A percentile compares a stretch with the other conserved stretches of the same genome.
These are phyloP conservation scores for Byasa hedistus DNA, from an alignment of 2,888 invertebrate genomes.

Conservation along the genomic window DNA sequence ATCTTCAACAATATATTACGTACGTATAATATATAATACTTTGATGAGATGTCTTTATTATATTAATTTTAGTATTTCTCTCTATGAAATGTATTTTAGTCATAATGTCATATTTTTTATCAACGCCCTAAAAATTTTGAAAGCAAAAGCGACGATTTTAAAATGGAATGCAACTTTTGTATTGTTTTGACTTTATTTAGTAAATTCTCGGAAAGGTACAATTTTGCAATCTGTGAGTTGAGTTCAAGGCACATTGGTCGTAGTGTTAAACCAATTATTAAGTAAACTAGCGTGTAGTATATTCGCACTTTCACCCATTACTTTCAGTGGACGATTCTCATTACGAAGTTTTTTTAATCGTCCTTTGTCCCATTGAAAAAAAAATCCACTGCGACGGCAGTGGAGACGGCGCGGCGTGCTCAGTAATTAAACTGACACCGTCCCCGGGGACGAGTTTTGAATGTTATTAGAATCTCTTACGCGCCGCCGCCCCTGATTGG, in stretches of 20 bases:
- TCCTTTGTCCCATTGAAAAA: slow-evolving; percentile 72
- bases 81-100: too few species aligned
- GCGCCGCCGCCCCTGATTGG: slow-evolving; percentile 73
- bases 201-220: too few species aligned
- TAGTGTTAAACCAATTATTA: neutral
- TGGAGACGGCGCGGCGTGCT: slow-evolving; percentile 57
- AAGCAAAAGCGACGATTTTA: too few species aligned
- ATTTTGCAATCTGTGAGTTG: too few species aligned
- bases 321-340: slow-evolving; percentile 67
- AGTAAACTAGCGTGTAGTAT: neutral
- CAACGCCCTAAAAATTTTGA: too few species aligned
- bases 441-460: slow-evolving; percentile 75
- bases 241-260: neutral
- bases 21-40: too few species aligned
- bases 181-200: too few species aligned
- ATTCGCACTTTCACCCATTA: slow-evolving; percentile 60
- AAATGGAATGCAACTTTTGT: too few species aligned
- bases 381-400: slow-evolving; percentile 68
- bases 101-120: too few species aligned
- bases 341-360: slow-evolving; percentile 79
- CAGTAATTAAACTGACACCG: slow-evolving; percentile 77
- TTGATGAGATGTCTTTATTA: too few species aligned
- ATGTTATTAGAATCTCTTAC: slow-evolving; percentile 79
- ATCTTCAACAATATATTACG: too few species aligned
- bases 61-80: too few species aligned